phyloP scores from a whole-genome alignment of 2,797 vertebrate genomes.

The Hoplostethus mediterraneus region DNA sequence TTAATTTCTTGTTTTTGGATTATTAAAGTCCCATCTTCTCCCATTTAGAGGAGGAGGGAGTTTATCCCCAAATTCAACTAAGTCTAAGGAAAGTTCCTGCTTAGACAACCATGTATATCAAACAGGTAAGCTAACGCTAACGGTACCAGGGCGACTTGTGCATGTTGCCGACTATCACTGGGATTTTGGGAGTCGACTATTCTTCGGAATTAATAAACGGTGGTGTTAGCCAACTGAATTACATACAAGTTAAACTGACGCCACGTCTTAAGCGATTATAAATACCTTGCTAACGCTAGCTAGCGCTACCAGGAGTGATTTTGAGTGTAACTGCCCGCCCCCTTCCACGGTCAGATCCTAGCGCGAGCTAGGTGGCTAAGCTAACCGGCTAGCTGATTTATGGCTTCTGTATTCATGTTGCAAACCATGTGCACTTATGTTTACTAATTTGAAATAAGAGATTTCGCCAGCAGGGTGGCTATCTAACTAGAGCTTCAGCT shows the following conservation, averaged over 20 bases:
- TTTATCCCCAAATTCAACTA: constrained; percentile 45
- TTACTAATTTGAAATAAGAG: fast-evolving
- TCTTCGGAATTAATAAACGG: neutral
- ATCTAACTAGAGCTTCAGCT: fast-evolving
- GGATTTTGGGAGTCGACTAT: neutral
- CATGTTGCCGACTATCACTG: constrained; percentile 31
- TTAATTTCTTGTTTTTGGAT: constrained; percentile 34
- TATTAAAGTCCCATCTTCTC: constrained; percentile 64
- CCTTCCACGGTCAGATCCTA: neutral
- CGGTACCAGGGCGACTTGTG: constrained; percentile 24
- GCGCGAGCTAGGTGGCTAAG: constrained; percentile 44
- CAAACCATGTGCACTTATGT: too few relatives aligned
- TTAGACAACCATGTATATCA: constrained; percentile 85
- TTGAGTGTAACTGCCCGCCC: constrained; percentile 37
- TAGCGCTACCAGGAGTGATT: neutral
- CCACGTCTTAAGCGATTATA: too few relatives aligned
- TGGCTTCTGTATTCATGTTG: neutral
- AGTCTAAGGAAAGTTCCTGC: constrained; percentile 58
- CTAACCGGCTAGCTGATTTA: constrained; percentile 43
- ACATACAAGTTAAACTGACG: neutral
- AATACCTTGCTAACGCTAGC: constrained; percentile 10
- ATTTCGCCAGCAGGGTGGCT: fast-evolving
- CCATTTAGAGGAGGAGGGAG: constrained; percentile 64
- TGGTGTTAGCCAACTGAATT: fast-evolving
- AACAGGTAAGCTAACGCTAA: constrained; percentile 82